Conservation (phyloP, 2,797 vertebrate species). For the Etheostoma perlongum region DNA sequence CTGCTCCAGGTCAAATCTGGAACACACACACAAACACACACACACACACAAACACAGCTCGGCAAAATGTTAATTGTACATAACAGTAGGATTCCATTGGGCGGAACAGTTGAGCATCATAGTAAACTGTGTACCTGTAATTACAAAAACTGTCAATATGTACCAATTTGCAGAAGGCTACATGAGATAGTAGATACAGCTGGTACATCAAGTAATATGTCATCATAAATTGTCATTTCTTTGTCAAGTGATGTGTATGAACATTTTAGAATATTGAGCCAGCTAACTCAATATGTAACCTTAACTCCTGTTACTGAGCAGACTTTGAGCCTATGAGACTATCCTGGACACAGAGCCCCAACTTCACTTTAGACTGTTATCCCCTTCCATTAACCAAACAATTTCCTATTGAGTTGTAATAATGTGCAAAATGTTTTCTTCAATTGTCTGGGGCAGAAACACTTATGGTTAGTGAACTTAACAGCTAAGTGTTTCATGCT, state of each 20-base stretch:
- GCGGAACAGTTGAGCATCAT: background rate
- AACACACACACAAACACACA: constrained; percentile 27
- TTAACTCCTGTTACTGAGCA: background rate
- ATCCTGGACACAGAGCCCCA: background rate
- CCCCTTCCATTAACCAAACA: constrained; percentile 59
- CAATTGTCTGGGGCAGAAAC: constrained; percentile 71
- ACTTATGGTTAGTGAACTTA: constrained; percentile 77
- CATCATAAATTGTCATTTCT: background rate
- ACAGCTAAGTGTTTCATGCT: constrained; percentile 81
- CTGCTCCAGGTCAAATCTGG: constrained; percentile 95
- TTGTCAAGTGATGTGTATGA: background rate
- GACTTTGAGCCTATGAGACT: constrained; percentile 10
- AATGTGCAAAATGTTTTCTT: constrained; percentile 75
- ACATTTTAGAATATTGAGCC: background rate
- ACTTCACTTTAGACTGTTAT: constrained; percentile 39
- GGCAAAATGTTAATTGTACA: constrained; percentile 17
- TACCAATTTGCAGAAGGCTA: background rate
- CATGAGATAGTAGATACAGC: background rate
- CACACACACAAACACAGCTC: constrained; percentile 7
- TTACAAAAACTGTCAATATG: background rate
- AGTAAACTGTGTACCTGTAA: background rate
- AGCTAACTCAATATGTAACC: background rate
- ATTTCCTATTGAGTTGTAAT: constrained; percentile 69
- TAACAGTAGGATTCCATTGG: background rate
- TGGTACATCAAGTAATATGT: background rate